These are phyloP conservation scores for Saguinus midas DNA, from an alignment of 2,113 vertebrate species.

Conservation along the genomic window DNA sequence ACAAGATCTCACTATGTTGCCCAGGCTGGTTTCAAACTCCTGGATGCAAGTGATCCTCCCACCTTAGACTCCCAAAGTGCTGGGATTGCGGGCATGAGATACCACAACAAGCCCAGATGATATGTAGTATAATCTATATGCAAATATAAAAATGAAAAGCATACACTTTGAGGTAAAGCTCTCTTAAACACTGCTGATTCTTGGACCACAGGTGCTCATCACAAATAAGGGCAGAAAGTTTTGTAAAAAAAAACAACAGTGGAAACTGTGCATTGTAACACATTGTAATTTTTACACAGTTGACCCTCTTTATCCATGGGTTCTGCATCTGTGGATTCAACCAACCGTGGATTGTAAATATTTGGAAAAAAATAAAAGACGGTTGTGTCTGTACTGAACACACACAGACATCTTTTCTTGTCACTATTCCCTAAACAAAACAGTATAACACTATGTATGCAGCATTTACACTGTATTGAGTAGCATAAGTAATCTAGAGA, in stretches of 20 bases:
- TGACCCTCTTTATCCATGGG: not conserved
- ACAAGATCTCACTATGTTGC: too few species aligned
- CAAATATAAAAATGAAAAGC: not conserved
- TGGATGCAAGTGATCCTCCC: too few species aligned
- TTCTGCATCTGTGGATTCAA: not conserved
- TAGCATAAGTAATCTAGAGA: not conserved
- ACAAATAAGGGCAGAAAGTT: not conserved
- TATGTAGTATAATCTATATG: not conserved
- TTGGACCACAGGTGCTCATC: not conserved
- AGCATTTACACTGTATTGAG: not conserved
- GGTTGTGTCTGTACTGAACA: not conserved
- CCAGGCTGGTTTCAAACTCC: too few species aligned
- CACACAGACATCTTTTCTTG: not conserved
- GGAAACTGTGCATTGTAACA: not conserved
- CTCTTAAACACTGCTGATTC: not conserved
- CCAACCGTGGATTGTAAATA: not conserved
- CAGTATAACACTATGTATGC: not conserved
- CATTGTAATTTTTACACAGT: not conserved
- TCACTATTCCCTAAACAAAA: not conserved
- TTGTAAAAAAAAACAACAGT: not conserved
- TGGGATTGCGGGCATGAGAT: too few species aligned
- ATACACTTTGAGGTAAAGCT: not conserved
- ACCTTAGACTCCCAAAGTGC: too few species aligned
- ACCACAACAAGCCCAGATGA: too few species aligned
- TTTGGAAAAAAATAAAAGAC: not conserved